Percentiles rank a stretch among this genome's conserved stretches.
These are phyloP conservation scores for Harpagifer antarcticus DNA, from an alignment of 2,797 vertebrate species.

Conservation along the genomic window DNA sequence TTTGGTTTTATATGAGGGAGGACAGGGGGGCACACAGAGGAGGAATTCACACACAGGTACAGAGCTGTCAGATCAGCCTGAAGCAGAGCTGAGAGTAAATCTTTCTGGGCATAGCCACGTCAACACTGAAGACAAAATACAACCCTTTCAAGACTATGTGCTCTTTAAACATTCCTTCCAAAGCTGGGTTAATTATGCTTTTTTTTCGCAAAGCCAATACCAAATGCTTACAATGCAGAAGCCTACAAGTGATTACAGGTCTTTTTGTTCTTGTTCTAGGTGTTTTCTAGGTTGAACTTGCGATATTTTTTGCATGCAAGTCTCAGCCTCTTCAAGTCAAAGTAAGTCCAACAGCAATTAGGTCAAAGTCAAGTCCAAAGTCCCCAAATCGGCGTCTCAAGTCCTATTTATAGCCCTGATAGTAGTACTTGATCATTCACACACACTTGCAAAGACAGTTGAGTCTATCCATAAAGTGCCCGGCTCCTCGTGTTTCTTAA, in stretches of 20 bases:
- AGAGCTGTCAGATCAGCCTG: constrained; percentile 9
- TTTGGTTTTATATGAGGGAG: constrained; percentile 28
- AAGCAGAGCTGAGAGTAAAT: not conserved
- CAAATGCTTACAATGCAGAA: not conserved
- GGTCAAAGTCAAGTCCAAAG: constrained; percentile 3
- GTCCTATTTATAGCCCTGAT: not conserved
- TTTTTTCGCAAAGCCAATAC: not conserved
- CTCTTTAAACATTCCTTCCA: constrained; percentile 1
- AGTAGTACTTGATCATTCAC: constrained; percentile 21
- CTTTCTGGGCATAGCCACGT: not conserved
- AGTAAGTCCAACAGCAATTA: not conserved
- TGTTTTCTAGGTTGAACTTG: not conserved
- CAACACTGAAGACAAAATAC: not conserved
- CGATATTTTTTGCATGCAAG: not conserved
- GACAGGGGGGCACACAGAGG: not conserved
- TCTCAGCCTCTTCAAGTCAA: not conserved
- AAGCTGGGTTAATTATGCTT: not conserved
- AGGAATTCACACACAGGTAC: constrained; percentile 25
- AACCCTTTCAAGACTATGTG: constrained; percentile 4
- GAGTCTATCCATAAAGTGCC: constrained; percentile 45
- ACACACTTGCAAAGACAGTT: constrained; percentile 25
- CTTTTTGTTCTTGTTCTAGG: not conserved
- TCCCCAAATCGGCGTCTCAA: not conserved
- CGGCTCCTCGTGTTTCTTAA: constrained; percentile 52
- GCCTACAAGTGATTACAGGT: not conserved